Base-by-base conservation (phyloP, 1,140 invertebrate genomes). In the Sesamia nonagrioides region DNA sequence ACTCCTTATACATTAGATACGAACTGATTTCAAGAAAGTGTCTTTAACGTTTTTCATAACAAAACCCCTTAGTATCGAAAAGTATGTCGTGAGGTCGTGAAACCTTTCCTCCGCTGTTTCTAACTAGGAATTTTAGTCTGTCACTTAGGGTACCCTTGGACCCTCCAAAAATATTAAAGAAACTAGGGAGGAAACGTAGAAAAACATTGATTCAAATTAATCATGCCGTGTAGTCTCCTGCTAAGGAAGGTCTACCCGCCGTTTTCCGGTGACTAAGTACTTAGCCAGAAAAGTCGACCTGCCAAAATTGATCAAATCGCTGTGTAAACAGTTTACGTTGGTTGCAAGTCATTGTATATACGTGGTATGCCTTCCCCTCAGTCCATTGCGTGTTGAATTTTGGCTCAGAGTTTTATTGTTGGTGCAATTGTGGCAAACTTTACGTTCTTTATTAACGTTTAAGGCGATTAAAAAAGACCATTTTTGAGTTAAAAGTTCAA, bases 1-100 rank as follows among this genome's bases (percentile, higher is more conserved):
- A 66, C 42, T 66, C 37, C 17, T 63, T 40, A n/a, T 69, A 33
- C 15, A 48, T 69, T 50, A n/a, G n/a, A n/a, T n/a, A 69, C 13
- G 42, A 27, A 33, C 18, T 15, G 6, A 33, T 21, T 9, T 9
- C 18, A 8, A 11, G 9, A 18, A n/a, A 6, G 6, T 18, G 50
- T 6, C 18, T 6, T 11, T 45, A 45, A 9, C 9, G 42, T 11
- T 8, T 45, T 8, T 9, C 11, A 45, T 9, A 2, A 45, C 9
- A 45, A 0, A 2, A 45, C 37, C 37, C 27, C 27, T 27, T 27
- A 27, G 27, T 27, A 27, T 27, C 27, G 1, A 27, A 27, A 27
- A 27, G 27, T 27, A 27, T 27, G 1, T 27, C 27, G 27, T 3
- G 27, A 27, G n/a, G n/a, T n/a, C n/a, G n/a, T n/a, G n/a, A n/a